phyloP scores from a whole-genome alignment of 2,888 invertebrate genomes.

The Dolomedes plantarius region DNA sequence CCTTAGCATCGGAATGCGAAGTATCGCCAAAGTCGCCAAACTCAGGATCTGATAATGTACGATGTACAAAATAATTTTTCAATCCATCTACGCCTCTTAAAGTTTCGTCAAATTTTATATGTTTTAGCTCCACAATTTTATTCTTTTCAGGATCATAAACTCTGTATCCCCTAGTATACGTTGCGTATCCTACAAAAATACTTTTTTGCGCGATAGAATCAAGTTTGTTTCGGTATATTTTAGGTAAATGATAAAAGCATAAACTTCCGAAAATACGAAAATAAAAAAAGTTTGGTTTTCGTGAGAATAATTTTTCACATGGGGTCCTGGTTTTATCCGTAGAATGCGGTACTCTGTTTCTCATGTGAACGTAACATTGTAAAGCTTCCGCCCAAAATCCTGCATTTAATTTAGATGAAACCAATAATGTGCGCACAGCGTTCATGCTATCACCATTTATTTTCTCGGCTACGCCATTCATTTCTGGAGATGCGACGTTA shows the following conservation, averaged over 20 bases:
- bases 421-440: background rate
- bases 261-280: background rate
- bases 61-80: background rate
- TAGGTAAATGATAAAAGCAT: background rate
- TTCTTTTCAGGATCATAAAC: background rate
- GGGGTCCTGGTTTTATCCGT: background rate
- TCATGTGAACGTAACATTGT: background rate
- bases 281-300: background rate
- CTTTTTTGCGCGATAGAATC: background rate
- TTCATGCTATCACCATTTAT: background rate
- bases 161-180: background rate
- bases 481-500: background rate
- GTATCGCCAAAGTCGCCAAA: too few species aligned
- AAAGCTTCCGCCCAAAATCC: background rate
- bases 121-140: background rate
- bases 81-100: background rate
- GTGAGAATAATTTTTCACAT: background rate
- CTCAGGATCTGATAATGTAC: too few species aligned
- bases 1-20: too few species aligned
- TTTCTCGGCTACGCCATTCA: conserved; percentile 3
- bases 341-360: background rate
- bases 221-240: background rate
- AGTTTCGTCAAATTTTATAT: background rate
- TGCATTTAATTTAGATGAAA: background rate
- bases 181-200: background rate